phyloP scores from a whole-genome alignment of 2,888 invertebrate species.

The Laothoe populi region DNA sequence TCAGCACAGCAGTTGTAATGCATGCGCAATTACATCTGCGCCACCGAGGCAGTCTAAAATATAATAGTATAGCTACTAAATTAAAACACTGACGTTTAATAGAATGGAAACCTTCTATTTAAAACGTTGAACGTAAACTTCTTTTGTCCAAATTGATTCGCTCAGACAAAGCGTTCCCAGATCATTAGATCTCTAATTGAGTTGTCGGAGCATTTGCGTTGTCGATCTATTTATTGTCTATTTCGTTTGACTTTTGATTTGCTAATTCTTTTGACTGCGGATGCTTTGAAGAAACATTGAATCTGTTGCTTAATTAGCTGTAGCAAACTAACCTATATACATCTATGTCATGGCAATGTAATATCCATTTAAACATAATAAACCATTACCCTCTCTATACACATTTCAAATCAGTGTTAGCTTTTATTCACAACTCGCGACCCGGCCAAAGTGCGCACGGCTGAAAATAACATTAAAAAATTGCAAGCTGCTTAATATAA shows the following conservation, averaged over 20 bases:
- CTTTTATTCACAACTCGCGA: no score
- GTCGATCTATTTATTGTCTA: constrained; percentile 12
- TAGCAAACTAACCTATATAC: not conserved
- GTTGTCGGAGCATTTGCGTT: constrained; percentile 13
- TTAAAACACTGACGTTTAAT: not conserved
- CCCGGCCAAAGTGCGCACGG: no score
- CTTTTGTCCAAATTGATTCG: constrained; percentile 16
- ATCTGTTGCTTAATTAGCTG: not conserved
- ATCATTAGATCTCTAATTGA: constrained; percentile 24
- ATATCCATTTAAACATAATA: no score
- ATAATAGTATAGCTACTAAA: not conserved
- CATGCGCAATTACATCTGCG: no score
- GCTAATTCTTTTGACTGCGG: not conserved
- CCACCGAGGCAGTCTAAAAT: not conserved
- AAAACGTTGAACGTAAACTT: constrained; percentile 4
- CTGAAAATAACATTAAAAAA: no score
- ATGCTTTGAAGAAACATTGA: not conserved
- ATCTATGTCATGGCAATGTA: no score
- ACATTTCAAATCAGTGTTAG: no score
- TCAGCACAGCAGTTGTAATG: no score
- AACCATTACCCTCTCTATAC: no score
- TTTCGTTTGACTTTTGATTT: constrained; percentile 16
- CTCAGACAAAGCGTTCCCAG: constrained; percentile 5
- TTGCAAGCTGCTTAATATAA: no score
- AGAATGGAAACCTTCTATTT: constrained; percentile 2